Conservation (phyloP, 2,797 vertebrate genomes). For the Nothura maculosa region DNA sequence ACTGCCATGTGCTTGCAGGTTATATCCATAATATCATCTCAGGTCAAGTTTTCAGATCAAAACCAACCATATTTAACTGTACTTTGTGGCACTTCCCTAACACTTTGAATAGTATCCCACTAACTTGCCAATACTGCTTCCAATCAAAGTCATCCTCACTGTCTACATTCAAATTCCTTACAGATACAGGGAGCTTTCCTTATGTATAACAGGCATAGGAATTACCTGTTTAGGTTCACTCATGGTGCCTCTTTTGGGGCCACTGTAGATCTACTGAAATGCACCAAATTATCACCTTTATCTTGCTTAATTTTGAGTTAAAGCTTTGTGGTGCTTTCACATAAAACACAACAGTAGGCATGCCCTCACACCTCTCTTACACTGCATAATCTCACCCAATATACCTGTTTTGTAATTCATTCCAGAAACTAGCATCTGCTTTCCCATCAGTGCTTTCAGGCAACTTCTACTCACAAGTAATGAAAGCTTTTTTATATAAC, state of each 20-base stretch:
- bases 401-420: neutral
- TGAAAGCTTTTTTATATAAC: neutral
- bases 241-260: neutral
- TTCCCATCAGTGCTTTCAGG: neutral
- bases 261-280: neutral
- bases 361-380: neutral
- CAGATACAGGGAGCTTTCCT: neutral
- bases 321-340: neutral
- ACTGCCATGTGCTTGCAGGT: slow-evolving; percentile 9
- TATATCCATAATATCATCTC: neutral
- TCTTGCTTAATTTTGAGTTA: neutral
- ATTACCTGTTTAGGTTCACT: neutral
- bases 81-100: neutral
- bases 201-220: neutral
- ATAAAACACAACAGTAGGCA: neutral
- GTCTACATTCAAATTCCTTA: neutral
- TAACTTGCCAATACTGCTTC: neutral
- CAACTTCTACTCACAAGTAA: neutral
- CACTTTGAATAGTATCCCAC: neutral
- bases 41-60: neutral
- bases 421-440: neutral
- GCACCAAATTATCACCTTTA: neutral
- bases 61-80: neutral
- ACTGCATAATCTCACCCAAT: neutral
- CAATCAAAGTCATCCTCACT: neutral